Conservation (phyloP, 2,797 vertebrate genomes). For the Myotis daubentonii region DNA sequence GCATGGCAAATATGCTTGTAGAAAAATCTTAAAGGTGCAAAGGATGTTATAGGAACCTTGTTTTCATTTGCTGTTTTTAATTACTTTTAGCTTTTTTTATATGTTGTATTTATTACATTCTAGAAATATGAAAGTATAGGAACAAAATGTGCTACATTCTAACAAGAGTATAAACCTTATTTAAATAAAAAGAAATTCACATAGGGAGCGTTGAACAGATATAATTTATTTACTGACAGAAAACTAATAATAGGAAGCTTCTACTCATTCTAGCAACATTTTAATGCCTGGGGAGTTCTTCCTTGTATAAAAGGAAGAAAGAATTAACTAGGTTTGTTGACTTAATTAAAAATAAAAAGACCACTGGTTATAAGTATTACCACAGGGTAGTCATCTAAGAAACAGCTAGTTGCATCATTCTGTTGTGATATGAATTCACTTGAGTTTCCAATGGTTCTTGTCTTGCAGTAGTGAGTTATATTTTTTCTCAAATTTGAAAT, state of each 20-base stretch:
- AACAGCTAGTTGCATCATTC: background rate
- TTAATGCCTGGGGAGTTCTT: background rate
- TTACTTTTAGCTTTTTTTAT: slow-evolving; percentile 30
- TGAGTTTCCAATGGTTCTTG: background rate
- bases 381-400: background rate
- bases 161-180: background rate
- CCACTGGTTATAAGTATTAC: background rate
- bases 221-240: slow-evolving; percentile 29
- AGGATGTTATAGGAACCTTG: background rate
- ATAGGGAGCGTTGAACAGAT: background rate
- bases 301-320: background rate
- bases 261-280: background rate
- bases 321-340: background rate
- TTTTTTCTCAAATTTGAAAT: background rate
- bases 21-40: background rate
- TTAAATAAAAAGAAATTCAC: background rate
- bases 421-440: background rate
- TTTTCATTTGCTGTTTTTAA: slow-evolving; percentile 28
- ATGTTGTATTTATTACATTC: slow-evolving; percentile 34
- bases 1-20: background rate
- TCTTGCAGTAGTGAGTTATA: background rate
- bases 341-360: background rate
- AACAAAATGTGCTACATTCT: background rate
- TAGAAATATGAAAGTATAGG: slow-evolving; percentile 31
- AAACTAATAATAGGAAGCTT: slow-evolving; percentile 39